Base-by-base conservation (phyloP, 2,888 invertebrate genomes). In the Nomada hirtipes region DNA sequence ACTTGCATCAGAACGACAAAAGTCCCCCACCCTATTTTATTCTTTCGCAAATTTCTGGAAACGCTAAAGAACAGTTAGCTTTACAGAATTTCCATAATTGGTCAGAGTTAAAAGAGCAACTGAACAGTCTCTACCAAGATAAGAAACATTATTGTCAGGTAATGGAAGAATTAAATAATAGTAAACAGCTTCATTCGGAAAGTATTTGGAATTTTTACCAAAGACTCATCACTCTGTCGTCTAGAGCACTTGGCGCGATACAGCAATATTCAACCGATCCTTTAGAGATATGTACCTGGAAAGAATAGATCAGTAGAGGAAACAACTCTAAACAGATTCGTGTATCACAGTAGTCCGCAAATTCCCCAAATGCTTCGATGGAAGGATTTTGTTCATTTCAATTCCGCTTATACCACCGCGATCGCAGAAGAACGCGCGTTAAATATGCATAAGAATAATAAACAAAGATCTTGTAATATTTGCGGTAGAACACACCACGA, bases 131-230 rank as follows among this genome's bases (percentile, higher is more conserved):
- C 10, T 74, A 55, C 13, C 55, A 63, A 52, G 75, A 76, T 63
- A 69, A 20, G 15, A 75, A 69, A 69, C 68, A 75, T 53, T 69
- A 76, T 55, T 76, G 75, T 9, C 55, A 69, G 23, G 29, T 75
- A 61, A 69, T 75, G 47, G 69, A 75, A 13, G 67, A 63, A 15
- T 9, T 76, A 69, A 76, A 63, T 36, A 76, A 63, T 47, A 42
- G 57, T 55, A 69, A 15, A 3, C 69, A 76, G 4, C 15, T 47
- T 10, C 9, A n/a, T 7, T 55, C 55, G 7, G 63, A 76, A 36
- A 57, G 9, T 2, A 65, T 76, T 2, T 57, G 20, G 15, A 23
- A 7, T 4, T 70, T 47, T 57, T 29, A 76, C 7, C 29, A 29
- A 7, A 29, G 0, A 29, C 29, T 29, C 29, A 0, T 7, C 7